Evolutionary conservation across 2,888 invertebrate genomes (phyloP).

Genomic region (Tyria jacobaeae): DNA sequence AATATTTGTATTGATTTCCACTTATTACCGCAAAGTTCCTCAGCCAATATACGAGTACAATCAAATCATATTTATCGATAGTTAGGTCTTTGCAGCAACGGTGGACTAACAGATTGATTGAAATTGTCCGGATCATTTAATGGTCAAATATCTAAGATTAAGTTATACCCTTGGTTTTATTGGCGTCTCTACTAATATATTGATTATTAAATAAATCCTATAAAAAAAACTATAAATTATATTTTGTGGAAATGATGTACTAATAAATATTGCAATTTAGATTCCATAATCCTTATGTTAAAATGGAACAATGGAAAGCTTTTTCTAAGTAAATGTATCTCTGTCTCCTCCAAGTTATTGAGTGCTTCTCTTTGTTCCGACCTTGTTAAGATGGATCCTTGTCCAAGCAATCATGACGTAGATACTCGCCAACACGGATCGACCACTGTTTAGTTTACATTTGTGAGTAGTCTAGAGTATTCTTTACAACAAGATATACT

Average conservation of each 20-base stretch:
- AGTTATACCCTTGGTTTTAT: too few relatives aligned
- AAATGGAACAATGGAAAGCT: not conserved
- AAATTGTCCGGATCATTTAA: too few relatives aligned
- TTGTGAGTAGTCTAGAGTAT: not conserved
- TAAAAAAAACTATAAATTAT: not conserved
- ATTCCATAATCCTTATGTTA: not conserved
- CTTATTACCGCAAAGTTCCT: not conserved
- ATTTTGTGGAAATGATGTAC: not conserved
- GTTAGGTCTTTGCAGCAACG: too few relatives aligned
- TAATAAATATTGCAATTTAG: not conserved
- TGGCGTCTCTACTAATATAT: too few relatives aligned
- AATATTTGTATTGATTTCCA: not conserved
- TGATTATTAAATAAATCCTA: too few relatives aligned
- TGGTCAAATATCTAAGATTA: too few relatives aligned
- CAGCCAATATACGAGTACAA: not conserved
- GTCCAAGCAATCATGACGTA: conserved; percentile 1
- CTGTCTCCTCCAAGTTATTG: conserved; percentile 4
- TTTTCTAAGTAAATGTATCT: conserved; percentile 3
- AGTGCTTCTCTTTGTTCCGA: conserved; percentile 10
- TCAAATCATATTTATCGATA: too few relatives aligned
- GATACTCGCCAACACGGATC: conserved; percentile 2
- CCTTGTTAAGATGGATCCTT: not conserved
- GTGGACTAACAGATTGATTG: too few relatives aligned
- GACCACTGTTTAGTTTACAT: conserved; percentile 6
- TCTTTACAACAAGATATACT: not conserved